A percentile compares a stretch with the other conserved stretches of the same genome.
Evolutionary conservation across 1,140 invertebrate genomes (phyloP).

Genomic region (Drosophila sp.): DNA sequence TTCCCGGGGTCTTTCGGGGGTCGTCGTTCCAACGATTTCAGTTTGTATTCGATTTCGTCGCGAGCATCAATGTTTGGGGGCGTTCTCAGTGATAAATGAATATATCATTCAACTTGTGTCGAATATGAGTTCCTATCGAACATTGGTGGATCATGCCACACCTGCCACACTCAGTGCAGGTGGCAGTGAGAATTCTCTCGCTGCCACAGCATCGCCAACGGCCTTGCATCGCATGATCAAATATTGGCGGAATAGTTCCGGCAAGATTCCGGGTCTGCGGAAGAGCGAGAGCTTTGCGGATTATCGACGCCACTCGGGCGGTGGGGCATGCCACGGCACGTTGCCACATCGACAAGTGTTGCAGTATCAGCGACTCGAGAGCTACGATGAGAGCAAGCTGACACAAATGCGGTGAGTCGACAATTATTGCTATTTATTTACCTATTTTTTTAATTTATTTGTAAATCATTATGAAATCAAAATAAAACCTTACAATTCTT

Average conservation of each 20-base stretch:
- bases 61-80: not conserved
- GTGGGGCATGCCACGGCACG: conserved; percentile 6
- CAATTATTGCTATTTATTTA: not conserved
- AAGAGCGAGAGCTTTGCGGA: conserved; percentile 79
- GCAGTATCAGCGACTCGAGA: conserved; percentile 75
- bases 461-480: too few relatives aligned
- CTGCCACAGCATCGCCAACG: conserved; percentile 51
- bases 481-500: too few relatives aligned
- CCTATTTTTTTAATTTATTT: too few relatives aligned
- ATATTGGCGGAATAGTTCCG: conserved; percentile 78
- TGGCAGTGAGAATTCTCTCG: conserved; percentile 26
- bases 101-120: not conserved
- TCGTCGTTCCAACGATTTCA: not conserved
- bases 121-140: conserved; percentile 65
- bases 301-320: conserved; percentile 61
- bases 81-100: too few relatives aligned
- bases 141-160: conserved; percentile 52
- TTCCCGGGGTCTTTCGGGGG: conserved; percentile 12
- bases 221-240: conserved; percentile 72
- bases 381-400: conserved; percentile 73
- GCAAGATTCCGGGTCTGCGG: conserved; percentile 63
- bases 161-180: not conserved
- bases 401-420: conserved; percentile 64
- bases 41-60: conserved; percentile 7
- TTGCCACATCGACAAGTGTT: conserved; percentile 40